Percentiles rank a stretch among this genome's conserved stretches.
phyloP scores from a whole-genome alignment of 2,113 vertebrate species.

The Amblyornis subalaris region DNA sequence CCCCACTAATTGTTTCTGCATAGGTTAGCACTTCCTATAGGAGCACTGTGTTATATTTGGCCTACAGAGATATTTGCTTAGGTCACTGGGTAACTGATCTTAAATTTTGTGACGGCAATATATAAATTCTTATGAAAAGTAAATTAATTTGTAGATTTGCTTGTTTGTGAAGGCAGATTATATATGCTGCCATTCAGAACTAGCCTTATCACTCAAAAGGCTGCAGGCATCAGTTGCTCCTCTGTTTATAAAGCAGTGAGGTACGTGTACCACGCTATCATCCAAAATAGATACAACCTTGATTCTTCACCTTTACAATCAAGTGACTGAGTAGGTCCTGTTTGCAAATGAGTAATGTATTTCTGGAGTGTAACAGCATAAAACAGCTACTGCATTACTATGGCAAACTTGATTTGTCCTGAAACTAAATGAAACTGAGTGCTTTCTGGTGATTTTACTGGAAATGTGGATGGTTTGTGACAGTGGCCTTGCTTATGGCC shows the following conservation, averaged over 20 bases:
- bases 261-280: accelerated
- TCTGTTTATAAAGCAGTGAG: neutral
- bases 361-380: neutral
- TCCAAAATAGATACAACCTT: neutral
- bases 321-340: neutral
- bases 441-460: neutral
- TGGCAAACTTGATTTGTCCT: neutral
- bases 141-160: neutral
- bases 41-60: neutral
- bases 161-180: neutral
- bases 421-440: neutral
- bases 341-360: neutral
- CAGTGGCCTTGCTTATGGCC: neutral
- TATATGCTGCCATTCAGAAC: neutral
- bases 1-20: neutral
- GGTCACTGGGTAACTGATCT: neutral
- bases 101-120: neutral
- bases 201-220: neutral
- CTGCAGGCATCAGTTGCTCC: neutral
- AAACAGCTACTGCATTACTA: neutral
- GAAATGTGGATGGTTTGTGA: neutral
- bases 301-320: neutral
- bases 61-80: neutral
- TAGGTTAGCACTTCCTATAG: neutral
- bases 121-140: neutral